A percentile compares a stretch with the other conserved stretches of the same genome.
These are phyloP conservation scores for Sebastes jordani DNA, from an alignment of 2,797 vertebrate genomes.

Conservation along the genomic window DNA sequence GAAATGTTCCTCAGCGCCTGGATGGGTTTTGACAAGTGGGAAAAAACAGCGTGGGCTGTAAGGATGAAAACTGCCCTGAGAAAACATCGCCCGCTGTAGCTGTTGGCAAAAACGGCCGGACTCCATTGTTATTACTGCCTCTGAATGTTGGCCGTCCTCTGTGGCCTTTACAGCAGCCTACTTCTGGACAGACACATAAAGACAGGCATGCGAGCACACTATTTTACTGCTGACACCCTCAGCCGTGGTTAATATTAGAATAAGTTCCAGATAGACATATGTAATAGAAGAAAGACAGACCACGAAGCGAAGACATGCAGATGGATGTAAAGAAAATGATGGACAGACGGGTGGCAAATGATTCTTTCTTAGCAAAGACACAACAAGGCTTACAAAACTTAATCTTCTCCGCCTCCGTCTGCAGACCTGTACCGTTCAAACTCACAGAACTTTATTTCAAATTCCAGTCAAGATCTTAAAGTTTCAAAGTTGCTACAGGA, in stretches of 20 bases:
- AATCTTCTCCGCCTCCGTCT: background rate
- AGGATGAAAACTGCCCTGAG: slow-evolving; percentile 62
- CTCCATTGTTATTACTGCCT: slow-evolving; percentile 71
- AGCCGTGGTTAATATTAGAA: slow-evolving; percentile 12
- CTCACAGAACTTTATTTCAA: background rate
- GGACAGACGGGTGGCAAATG: background rate
- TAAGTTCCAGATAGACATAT: slow-evolving; percentile 13
- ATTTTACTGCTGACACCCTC: slow-evolving; percentile 42
- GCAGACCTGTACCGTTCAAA: background rate
- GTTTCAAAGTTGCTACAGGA: slow-evolving; percentile 17
- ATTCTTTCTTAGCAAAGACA: background rate
- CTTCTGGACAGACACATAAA: slow-evolving; percentile 51
- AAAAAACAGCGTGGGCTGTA: slow-evolving; percentile 49
- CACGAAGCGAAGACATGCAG: background rate
- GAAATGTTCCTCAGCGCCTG: slow-evolving; percentile 63
- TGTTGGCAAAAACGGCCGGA: slow-evolving; percentile 64
- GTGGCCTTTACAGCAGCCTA: slow-evolving; percentile 40
- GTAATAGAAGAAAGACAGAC: background rate
- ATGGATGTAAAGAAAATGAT: background rate
- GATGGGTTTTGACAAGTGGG: slow-evolving; percentile 71
- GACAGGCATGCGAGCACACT: slow-evolving; percentile 34
- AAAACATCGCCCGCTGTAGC: slow-evolving; percentile 66
- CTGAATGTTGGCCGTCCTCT: slow-evolving; percentile 59
- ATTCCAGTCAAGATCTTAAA: slow-evolving; percentile 10
- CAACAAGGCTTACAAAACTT: background rate